Conservation (phyloP, 2,888 invertebrate genomes). For the Vesta saturnalis region DNA sequence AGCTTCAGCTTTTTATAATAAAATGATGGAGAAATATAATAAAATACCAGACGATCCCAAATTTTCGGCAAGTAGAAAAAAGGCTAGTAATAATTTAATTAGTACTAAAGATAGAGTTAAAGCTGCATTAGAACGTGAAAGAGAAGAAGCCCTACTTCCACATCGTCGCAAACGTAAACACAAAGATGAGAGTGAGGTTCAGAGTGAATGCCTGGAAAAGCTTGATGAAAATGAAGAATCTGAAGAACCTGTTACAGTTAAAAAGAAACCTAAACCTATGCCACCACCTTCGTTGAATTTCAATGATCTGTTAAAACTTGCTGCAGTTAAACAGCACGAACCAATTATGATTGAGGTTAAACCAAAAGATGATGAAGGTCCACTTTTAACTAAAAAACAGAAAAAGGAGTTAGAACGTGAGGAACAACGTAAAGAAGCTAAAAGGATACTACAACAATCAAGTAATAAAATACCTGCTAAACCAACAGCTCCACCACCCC, state of each 20-base stretch:
- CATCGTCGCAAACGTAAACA: conserved; percentile 70
- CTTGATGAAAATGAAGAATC: conserved; percentile 51
- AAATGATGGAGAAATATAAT: conserved; percentile 86
- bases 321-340: conserved; percentile 84
- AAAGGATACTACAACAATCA: conserved; percentile 22
- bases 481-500: no score
- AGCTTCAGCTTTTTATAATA: conserved; percentile 82
- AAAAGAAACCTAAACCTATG: conserved; percentile 68
- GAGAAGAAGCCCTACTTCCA: conserved; percentile 76
- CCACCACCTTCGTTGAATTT: conserved; percentile 78
- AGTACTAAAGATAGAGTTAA: conserved; percentile 79
- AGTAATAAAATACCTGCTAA: background rate
- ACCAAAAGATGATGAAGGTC: conserved; percentile 68
- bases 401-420: conserved; percentile 79
- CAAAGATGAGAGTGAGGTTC: conserved; percentile 48
- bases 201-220: conserved; percentile 11
- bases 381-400: conserved; percentile 84
- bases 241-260: conserved; percentile 55
- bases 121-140: conserved; percentile 76
- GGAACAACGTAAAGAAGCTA: conserved; percentile 64
- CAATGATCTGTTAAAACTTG: conserved; percentile 79
- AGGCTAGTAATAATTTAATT: conserved; percentile 65
- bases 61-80: conserved; percentile 68
- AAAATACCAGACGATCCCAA: conserved; percentile 78
- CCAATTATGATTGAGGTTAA: conserved; percentile 73